Percentiles rank a stretch among this genome's conserved stretches.
These are phyloP conservation scores for Pitta sordida DNA, from an alignment of 2,113 vertebrate species.

Conservation along the genomic window DNA sequence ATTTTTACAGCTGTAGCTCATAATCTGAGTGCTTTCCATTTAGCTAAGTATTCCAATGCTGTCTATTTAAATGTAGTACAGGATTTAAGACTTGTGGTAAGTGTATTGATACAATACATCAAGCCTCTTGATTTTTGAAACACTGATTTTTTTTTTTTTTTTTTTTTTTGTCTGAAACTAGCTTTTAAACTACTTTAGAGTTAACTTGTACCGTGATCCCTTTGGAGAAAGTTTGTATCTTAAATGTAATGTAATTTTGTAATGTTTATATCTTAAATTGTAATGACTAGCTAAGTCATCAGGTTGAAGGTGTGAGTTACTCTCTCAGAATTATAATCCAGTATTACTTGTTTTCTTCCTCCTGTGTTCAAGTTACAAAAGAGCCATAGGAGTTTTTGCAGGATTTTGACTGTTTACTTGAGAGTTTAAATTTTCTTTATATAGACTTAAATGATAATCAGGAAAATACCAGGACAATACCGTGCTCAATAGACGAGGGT, in stretches of 20 bases:
- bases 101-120: neutral
- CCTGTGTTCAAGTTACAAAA: neutral
- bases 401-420: neutral
- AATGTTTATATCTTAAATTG: neutral
- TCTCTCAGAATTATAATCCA: neutral
- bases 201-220: neutral
- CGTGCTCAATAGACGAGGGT: neutral
- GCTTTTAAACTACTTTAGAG: conserved; percentile 15
- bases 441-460: neutral
- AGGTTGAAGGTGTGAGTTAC: neutral
- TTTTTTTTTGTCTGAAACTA: neutral
- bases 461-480: neutral
- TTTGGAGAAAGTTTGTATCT: neutral
- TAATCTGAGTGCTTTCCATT: conserved; percentile 36
- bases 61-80: conserved; percentile 1
- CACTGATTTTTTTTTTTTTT: too few relatives aligned
- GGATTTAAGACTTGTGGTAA: neutral
- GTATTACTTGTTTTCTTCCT: neutral
- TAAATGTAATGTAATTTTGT: too few relatives aligned
- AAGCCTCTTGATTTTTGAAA: neutral
- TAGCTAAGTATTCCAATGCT: conserved; percentile 12
- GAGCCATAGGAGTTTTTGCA: neutral
- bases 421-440: neutral
- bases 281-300: neutral
- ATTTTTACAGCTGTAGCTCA: conserved; percentile 49